Evolutionary conservation across 2,888 invertebrate species (phyloP), one percentile per base, ranked within the genome.

Genomic region (Drosophila flavopinicola): DNA sequence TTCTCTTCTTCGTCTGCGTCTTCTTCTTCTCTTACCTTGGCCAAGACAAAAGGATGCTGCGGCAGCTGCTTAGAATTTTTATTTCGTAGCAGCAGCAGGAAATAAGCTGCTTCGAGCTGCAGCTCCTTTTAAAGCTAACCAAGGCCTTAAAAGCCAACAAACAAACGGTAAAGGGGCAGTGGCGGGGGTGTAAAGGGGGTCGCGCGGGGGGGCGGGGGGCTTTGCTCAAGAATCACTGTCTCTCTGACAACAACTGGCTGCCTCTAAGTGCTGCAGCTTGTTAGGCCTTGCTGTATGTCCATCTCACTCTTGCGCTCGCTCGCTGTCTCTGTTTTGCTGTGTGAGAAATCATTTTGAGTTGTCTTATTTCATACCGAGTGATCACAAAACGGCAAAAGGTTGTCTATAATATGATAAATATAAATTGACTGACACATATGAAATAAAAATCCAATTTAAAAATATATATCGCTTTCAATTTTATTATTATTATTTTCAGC

Each of bases 51-150:
- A 80, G 85, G 87, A 86, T 85, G 85, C 64, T 58, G 45, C 33
- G 32, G 58, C 65, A 66, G 70, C 73, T 76, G 75, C 73, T 77
- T 80, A 76, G 80, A 80, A 86, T 75, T 78, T 60, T 74, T 61
- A 65, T 72, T 66, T 39, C 59, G 47, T 56, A 44, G 47, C 60
- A 48, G 47, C 60, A 77, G 72, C 84, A 78, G 87, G 85, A 87
- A 85, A 87, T 74, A 69, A 76, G 80, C 84, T 52, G 52, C 41
- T 47, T 52, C 51, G 4, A 67, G 67, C 33, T 48, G 66, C 63
- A 78, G 72, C 85, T 84, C 87, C 87, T 79, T 79, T 86, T 84
- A 84, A 79, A 86, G 77, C 66, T 84, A 79, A 58, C 77, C 80
- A 72, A 68, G 66, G 79, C 68, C 79, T 83, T 41, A 66, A 52